Evolutionary conservation across 2,888 invertebrate species (phyloP).

Genomic region (Operophtera brumata): DNA sequence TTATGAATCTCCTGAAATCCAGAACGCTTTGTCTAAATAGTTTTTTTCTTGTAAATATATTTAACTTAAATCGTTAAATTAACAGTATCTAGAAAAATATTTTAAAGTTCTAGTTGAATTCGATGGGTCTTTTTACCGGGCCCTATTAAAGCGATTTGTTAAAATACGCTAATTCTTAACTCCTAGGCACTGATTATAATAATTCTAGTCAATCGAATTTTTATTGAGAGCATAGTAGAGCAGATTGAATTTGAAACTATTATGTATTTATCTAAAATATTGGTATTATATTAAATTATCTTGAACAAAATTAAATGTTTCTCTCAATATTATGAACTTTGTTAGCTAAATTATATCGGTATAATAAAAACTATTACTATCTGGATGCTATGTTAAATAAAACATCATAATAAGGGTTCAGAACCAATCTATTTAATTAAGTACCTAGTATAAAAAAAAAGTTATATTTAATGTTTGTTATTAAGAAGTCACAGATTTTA

Average conservation of each 20-base stretch:
- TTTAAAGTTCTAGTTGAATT: slow-evolving; percentile 1
- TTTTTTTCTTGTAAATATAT: slow-evolving; percentile 5
- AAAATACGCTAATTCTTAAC: slow-evolving; percentile 40
- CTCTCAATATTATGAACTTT: not conserved
- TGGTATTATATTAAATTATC: not conserved
- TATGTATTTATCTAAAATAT: slow-evolving; percentile 14
- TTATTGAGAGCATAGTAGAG: slow-evolving; percentile 51
- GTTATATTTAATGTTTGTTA: slow-evolving; percentile 36
- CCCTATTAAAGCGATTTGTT: not conserved
- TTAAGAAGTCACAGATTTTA: slow-evolving; percentile 74
- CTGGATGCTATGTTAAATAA: not conserved
- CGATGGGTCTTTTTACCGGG: slow-evolving; percentile 14
- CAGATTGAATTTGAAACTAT: slow-evolving; percentile 49
- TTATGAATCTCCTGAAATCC: slow-evolving; percentile 24
- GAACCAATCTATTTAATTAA: not conserved
- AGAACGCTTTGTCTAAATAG: slow-evolving; percentile 29
- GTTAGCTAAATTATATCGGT: not conserved
- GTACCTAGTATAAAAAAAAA: not conserved
- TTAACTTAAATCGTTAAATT: not conserved
- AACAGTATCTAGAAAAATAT: not conserved
- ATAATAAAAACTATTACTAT: not conserved
- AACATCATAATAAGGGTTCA: not conserved
- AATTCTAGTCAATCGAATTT: slow-evolving; percentile 74
- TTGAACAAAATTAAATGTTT: not conserved
- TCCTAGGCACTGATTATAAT: slow-evolving; percentile 56